Conservation (phyloP, 2,113 vertebrate species). For the Anthoscopus minutus region DNA sequence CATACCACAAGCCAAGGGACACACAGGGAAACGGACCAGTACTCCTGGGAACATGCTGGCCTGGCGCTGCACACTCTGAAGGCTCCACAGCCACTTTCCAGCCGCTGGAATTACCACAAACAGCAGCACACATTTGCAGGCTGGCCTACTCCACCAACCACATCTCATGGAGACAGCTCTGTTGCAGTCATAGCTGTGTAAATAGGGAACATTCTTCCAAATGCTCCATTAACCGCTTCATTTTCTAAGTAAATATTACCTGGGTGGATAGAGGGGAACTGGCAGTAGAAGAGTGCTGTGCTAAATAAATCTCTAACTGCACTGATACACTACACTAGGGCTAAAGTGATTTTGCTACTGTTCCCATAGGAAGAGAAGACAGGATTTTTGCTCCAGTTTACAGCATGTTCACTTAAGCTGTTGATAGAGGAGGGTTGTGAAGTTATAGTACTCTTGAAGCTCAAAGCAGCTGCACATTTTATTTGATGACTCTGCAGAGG, state of each 20-base stretch:
- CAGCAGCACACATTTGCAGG: neutral
- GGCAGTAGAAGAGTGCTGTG: neutral
- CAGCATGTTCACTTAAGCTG: neutral
- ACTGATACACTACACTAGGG: neutral
- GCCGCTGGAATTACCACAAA: neutral
- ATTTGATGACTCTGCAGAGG: neutral
- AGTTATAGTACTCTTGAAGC: neutral
- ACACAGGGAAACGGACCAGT: rapidly evolving
- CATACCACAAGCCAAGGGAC: neutral
- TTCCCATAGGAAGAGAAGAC: neutral
- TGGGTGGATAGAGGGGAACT: neutral
- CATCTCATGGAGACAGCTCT: neutral
- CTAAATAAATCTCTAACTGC: neutral
- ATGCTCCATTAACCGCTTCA: neutral
- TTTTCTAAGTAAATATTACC: neutral
- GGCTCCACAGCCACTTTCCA: neutral
- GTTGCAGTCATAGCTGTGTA: neutral
- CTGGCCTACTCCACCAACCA: neutral
- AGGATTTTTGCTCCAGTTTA: neutral
- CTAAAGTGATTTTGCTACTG: neutral
- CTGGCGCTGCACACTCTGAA: rapidly evolving
- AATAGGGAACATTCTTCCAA: neutral
- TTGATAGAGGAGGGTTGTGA: neutral
- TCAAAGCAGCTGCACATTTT: neutral
- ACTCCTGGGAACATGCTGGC: rapidly evolving